Base-by-base conservation (phyloP, 1,140 invertebrate genomes). In the Panagrolaimus sp. region DNA sequence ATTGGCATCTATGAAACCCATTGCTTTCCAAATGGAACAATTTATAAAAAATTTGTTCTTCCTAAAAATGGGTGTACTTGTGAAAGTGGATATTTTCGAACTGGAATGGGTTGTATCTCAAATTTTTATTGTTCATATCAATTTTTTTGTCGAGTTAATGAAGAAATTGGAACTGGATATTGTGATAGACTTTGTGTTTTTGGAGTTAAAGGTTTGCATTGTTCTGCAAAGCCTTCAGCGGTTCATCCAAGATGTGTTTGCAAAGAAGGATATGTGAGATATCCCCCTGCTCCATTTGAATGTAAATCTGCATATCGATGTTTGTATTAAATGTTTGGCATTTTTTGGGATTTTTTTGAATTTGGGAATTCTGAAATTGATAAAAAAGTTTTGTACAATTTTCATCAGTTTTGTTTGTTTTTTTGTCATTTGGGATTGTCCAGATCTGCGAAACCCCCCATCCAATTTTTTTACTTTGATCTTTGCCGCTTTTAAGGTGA, bases 101-200 rank as follows among this genome's bases (percentile, higher is more conserved):
- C 21, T 28, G 28, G 15, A 26, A n/a, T 58, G 12, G 21, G 21
- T 1, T 58, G 52, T 17, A 28, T 58, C 21, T 28, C 52, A 14
- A 58, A 58, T 58, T 21, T n/a, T 21, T 26, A 26, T 58, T 58
- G 52, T 17, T 1, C 21, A 8, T 58, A n/a, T 58, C 52, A 58
- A 58, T 21, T 28, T 58, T 21, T 26, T 26, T 58, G 52, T 58
- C 21, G 28, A 58, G 15, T 28, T 4, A 58, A 26, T 21, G 52
- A 58, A 26, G 52, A 58, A 14, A 58, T 58, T 24, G 52, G 28
- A n/a, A 24, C 28, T 17, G 52, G 52, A 21, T 12, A 58, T 14
- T 58, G 52, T 58, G 52, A 58, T 21, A 12, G 52, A 17, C 17
- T 58, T 5, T 58, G 52, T 58, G 8, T 58, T 58, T 58, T 58